Evolutionary conservation across 2,797 vertebrate genomes (phyloP), one percentile per base, ranked within the genome.

Genomic region (Acanthis flammea): DNA sequence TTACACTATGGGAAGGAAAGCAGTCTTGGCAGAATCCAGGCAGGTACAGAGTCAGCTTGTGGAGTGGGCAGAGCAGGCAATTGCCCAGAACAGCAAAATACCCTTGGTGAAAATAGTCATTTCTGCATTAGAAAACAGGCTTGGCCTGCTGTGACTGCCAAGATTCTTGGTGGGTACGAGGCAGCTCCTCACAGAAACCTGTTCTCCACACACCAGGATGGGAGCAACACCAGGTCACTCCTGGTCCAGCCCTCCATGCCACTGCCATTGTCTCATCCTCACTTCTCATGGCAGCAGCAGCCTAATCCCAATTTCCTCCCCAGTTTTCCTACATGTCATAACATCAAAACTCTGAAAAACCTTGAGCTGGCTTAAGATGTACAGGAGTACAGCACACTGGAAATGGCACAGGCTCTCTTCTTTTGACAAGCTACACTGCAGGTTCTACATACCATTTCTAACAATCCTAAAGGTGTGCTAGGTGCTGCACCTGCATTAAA

Each of bases 321-420:
- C 14, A 35, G 14, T 37, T 58, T 25, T 5, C 25, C 11, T 0
- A 1, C 27, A 39, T 5, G 14, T 58, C 0, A 0, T 42, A 66
- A 33, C 9, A 33, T 24, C 12, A 72, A 67, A 92, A 10, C 23
- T 61, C 37, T 44, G 48, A 67, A 60, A 77, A 81, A 30, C 11
- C 23, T 60, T 19, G 16, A 91, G 7, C 37, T 6, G 12, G 18
- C 18, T 73, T 25, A 23, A 71, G 58, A 45, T 37, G 18, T 6
- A 21, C 23, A 71, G 48, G 25, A 84, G 15, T n/a, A 48, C 14
- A 28, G 42, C 24, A 68, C 17, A 7, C 30, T 30, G 53, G 28
- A 57, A 86, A 62, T 1, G 1, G 14, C 37, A 47, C 3, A 5
- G 55, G 4, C 10, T 39, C 9, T 45, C 8, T 62, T 58, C 55